Percentiles rank a stretch among this genome's conserved stretches.
Conservation (phyloP, 2,113 vertebrate species). For the Hemiprocne comata region DNA sequence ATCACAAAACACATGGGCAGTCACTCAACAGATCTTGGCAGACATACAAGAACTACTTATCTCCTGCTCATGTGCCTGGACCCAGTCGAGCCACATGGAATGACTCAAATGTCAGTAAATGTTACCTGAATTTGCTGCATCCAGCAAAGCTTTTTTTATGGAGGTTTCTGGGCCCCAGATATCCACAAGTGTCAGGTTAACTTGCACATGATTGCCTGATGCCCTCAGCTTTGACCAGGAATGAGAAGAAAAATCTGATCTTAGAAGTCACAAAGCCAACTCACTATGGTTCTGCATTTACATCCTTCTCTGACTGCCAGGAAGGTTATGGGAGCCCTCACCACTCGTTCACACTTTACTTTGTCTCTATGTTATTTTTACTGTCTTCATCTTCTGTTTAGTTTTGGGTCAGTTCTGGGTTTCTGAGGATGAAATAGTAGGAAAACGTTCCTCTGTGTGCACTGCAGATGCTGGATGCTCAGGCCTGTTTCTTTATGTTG, state of each 20-base stretch:
- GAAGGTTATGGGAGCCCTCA: background rate
- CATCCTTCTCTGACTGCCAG: background rate
- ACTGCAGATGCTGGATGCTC: background rate
- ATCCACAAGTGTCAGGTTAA: background rate
- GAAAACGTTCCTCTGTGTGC: background rate
- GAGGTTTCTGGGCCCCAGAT: background rate
- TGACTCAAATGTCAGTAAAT: background rate
- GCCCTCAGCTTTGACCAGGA: background rate
- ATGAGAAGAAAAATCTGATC: background rate
- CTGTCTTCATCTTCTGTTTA: background rate
- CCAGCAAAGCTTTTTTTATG: background rate
- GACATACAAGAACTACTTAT: background rate
- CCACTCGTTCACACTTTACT: background rate
- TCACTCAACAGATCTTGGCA: background rate
- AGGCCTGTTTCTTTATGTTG: background rate
- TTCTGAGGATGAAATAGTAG: accelerated
- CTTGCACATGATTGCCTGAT: background rate
- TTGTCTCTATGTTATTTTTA: background rate
- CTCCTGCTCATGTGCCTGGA: accelerated
- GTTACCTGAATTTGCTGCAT: background rate
- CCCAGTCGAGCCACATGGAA: accelerated
- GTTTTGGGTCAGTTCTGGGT: accelerated
- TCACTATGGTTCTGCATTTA: background rate
- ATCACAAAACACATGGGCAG: background rate
- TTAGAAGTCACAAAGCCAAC: background rate